Evolutionary conservation across 2,888 invertebrate species (phyloP).

Genomic region (Myathropa florea): DNA sequence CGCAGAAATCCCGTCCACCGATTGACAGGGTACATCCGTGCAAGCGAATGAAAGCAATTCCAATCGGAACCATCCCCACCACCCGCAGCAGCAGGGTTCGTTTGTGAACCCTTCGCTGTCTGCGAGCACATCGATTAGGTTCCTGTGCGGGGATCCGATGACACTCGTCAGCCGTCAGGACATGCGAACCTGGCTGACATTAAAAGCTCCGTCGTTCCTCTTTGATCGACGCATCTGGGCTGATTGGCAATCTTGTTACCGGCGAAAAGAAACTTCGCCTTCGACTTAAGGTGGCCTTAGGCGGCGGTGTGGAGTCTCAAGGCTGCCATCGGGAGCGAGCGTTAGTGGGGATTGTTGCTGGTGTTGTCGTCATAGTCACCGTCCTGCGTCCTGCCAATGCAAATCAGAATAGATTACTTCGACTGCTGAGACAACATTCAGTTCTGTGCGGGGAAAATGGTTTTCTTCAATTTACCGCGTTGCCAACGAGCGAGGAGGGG

Average conservation of each 20-base stretch:
- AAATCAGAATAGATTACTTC: constrained; percentile 3
- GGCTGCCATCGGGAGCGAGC: not conserved
- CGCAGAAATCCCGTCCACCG: too few relatives aligned
- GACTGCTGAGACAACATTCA: not conserved
- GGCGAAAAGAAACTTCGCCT: not conserved
- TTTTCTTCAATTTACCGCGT: not conserved
- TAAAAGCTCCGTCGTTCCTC: not conserved
- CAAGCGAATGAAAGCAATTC: not conserved
- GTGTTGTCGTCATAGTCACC: not conserved
- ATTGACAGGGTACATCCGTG: not conserved
- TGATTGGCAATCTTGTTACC: not conserved
- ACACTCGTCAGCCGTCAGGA: not conserved
- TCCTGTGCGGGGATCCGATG: not conserved
- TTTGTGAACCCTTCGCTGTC: not conserved
- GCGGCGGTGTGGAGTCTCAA: not conserved
- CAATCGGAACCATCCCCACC: not conserved
- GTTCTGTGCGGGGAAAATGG: not conserved
- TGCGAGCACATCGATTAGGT: not conserved
- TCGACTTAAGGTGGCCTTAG: too few relatives aligned
- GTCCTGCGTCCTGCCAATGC: not conserved
- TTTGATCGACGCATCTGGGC: not conserved
- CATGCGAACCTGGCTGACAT: not conserved
- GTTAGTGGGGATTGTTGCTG: not conserved
- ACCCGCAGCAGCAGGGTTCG: not conserved
- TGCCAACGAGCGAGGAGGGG: not conserved